These are phyloP conservation scores for Hyles vespertilio DNA, from an alignment of 1,140 invertebrate genomes.

Conservation along the genomic window DNA sequence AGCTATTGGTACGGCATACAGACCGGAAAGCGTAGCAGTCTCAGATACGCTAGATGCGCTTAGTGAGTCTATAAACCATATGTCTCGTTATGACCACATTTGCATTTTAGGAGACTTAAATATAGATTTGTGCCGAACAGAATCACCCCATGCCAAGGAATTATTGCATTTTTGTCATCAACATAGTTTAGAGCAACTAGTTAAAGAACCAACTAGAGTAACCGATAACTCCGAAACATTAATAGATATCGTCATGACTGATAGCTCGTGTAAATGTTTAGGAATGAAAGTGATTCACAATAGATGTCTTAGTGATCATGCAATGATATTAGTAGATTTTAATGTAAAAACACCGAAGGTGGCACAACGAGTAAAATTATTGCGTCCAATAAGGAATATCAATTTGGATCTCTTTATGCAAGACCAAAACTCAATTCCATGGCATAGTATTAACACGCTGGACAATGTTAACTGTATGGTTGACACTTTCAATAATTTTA, in stretches of 20 bases:
- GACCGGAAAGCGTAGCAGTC: conserved; percentile 14
- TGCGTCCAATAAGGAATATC: conserved; percentile 1
- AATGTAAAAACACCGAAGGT: conserved; percentile 9
- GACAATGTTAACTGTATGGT: conserved; percentile 2
- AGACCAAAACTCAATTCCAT: conserved; percentile 6
- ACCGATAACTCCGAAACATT: not conserved
- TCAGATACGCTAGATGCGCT: conserved; percentile 10
- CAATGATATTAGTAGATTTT: conserved; percentile 9
- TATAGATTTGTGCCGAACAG: conserved; percentile 13
- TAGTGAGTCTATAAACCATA: conserved; percentile 13
- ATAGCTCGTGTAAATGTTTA: conserved; percentile 1
- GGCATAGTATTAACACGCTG: not conserved
- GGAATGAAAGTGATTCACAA: conserved; percentile 7
- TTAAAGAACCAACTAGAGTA: conserved; percentile 15
- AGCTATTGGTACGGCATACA: conserved; percentile 21
- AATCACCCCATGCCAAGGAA: not conserved
- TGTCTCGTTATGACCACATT: conserved; percentile 11
- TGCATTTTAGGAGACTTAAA: conserved; percentile 24
- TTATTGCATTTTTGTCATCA: conserved; percentile 11
- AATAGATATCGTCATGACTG: conserved; percentile 7
- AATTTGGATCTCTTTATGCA: conserved; percentile 4
- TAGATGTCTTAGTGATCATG: conserved; percentile 14
- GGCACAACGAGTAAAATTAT: not conserved
- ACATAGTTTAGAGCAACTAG: conserved; percentile 11
- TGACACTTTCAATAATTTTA: conserved; percentile 5